Evolutionary conservation across 2,113 vertebrate genomes (phyloP).

Genomic region (Mesoclemmys tuberculata): DNA sequence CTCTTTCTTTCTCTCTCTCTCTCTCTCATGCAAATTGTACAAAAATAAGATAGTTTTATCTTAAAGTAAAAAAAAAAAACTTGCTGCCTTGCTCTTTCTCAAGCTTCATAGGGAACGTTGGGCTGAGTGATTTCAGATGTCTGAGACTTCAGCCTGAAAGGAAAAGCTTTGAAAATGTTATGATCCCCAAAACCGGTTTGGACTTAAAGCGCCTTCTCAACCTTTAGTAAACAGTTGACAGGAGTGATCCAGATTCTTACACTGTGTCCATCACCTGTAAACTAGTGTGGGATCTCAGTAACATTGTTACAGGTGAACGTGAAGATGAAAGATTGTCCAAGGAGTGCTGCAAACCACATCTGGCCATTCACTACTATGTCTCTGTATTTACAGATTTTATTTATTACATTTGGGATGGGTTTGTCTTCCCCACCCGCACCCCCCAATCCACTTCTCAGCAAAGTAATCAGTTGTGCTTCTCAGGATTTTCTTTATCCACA

Average conservation of each 20-base stretch:
- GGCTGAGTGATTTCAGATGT: not conserved
- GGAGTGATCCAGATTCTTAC: not conserved
- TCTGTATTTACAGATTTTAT: constrained; percentile 63
- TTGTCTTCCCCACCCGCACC: not conserved
- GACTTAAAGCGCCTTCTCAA: not conserved
- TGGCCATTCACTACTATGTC: constrained; percentile 56
- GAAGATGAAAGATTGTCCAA: constrained; percentile 67
- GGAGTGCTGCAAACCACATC: constrained; percentile 63
- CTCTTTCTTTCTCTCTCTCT: not conserved
- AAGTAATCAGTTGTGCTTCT: not conserved
- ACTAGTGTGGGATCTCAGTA: not conserved
- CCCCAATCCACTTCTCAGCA: not conserved
- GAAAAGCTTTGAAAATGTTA: not conserved
- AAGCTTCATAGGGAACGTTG: constrained; percentile 17
- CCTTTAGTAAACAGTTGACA: not conserved
- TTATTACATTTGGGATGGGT: constrained; percentile 74
- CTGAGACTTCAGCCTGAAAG: constrained; percentile 30
- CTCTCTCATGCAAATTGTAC: not conserved
- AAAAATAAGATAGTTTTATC: not conserved
- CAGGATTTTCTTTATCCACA: not conserved
- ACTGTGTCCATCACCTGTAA: accelerated
- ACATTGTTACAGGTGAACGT: constrained; percentile 69
- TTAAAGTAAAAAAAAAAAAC: not conserved
- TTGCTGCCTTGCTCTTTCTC: not conserved
- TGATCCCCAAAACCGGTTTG: not conserved